Percentiles rank a stretch among this genome's conserved stretches.
Evolutionary conservation across 2,888 invertebrate genomes (phyloP).

Genomic region (Sialis fuliginosa): DNA sequence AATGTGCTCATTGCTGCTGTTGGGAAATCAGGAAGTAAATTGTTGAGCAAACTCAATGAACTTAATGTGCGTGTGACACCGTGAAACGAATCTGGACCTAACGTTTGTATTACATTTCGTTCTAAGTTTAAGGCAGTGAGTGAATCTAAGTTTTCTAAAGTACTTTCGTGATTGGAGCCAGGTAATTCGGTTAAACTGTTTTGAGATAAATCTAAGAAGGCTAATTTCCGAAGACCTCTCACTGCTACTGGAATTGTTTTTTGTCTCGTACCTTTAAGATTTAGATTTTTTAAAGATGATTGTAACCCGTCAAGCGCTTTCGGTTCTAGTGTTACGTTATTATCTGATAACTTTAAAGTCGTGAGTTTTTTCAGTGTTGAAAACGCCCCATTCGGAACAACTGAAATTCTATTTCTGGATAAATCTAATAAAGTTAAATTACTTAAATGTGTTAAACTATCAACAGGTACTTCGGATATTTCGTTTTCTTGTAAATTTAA

Average conservation of each 20-base stretch:
- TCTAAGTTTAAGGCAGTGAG: slow-evolving; percentile 78
- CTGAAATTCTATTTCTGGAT: slow-evolving; percentile 60
- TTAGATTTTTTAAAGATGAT: slow-evolving; percentile 66
- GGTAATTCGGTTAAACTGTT: slow-evolving; percentile 72
- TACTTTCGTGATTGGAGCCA: slow-evolving; percentile 42
- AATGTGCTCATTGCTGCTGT: slow-evolving; percentile 59
- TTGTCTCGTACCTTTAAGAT: slow-evolving; percentile 73
- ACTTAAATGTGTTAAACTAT: slow-evolving; percentile 44
- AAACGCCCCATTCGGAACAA: slow-evolving; percentile 61
- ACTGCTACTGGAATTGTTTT: slow-evolving; percentile 65
- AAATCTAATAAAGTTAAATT: slow-evolving; percentile 67
- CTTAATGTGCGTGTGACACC: slow-evolving; percentile 69
- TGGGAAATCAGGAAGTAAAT: slow-evolving; percentile 75
- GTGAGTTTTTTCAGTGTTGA: slow-evolving; percentile 50
- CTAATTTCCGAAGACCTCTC: slow-evolving; percentile 55
- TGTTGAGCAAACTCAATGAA: slow-evolving; percentile 76
- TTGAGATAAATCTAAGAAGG: slow-evolving; percentile 78
- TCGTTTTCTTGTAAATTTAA: slow-evolving; percentile 75
- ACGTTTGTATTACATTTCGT: slow-evolving; percentile 64
- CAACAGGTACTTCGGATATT: slow-evolving; percentile 58
- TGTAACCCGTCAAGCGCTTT: slow-evolving; percentile 66
- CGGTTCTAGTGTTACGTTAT: slow-evolving; percentile 56
- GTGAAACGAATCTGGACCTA: slow-evolving; percentile 57
- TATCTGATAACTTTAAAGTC: slow-evolving; percentile 73
- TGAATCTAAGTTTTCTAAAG: slow-evolving; percentile 62